phyloP scores from a whole-genome alignment of 2,113 vertebrate species.

The Candoia aspera region DNA sequence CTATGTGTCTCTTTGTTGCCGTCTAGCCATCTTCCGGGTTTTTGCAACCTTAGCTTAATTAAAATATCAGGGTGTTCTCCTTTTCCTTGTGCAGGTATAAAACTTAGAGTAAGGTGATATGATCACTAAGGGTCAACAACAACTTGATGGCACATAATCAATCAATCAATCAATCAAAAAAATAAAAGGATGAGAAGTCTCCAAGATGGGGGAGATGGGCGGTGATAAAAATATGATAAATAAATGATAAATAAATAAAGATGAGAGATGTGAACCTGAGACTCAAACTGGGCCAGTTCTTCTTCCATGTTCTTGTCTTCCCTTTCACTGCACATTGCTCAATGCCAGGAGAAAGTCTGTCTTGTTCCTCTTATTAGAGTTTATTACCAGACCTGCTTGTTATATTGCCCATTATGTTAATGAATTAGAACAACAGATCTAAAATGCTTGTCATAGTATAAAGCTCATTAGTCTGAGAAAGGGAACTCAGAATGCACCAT shows the following conservation, averaged over 20 bases:
- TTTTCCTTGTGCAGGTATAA: too few relatives aligned
- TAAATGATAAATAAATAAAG: too few relatives aligned
- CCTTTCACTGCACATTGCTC: neutral
- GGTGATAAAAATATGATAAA: too few relatives aligned
- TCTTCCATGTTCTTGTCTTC: neutral
- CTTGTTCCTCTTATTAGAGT: slow-evolving; percentile 61
- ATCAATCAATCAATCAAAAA: neutral
- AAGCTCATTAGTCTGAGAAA: slow-evolving; percentile 69
- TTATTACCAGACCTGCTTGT: slow-evolving; percentile 68
- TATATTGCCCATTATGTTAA: slow-evolving; percentile 71
- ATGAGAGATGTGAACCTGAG: neutral
- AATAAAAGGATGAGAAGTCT: too few relatives aligned
- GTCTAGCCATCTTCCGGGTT: too few relatives aligned
- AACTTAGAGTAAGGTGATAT: too few relatives aligned
- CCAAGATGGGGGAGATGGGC: too few relatives aligned
- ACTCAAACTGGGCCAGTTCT: neutral
- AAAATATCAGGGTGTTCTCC: too few relatives aligned
- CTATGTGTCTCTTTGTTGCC: too few relatives aligned
- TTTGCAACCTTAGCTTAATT: too few relatives aligned
- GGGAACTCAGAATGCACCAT: slow-evolving; percentile 53
- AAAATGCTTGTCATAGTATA: slow-evolving; percentile 67
- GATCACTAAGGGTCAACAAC: neutral
- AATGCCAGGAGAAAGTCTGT: slow-evolving; percentile 46
- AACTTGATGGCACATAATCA: neutral
- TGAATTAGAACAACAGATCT: slow-evolving; percentile 73